These are phyloP conservation scores for Enteromius paludinosus DNA, from an alignment of 2,797 vertebrate species.

Conservation along the genomic window DNA sequence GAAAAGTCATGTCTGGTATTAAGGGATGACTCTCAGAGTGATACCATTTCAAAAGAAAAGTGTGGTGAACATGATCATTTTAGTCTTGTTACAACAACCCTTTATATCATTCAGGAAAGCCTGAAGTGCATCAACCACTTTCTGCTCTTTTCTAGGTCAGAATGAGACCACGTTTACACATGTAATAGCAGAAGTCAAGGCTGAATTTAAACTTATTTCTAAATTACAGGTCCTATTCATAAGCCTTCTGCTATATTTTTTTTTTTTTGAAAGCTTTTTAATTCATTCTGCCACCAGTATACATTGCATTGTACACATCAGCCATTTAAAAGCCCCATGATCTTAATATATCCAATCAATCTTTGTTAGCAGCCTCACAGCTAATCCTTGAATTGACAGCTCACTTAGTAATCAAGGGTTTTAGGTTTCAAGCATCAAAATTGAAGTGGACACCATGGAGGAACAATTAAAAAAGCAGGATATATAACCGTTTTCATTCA, in stretches of 20 bases:
- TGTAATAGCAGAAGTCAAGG: not conserved
- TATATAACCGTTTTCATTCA: conserved; percentile 5
- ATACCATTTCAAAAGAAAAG: conserved; percentile 27
- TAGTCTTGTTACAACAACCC: not conserved
- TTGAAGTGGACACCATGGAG: not conserved
- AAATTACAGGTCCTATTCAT: not conserved
- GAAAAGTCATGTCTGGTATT: conserved; percentile 40
- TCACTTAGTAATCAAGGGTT: not conserved
- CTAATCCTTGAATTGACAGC: not conserved
- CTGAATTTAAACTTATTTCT: not conserved
- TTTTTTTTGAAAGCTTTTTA: not conserved
- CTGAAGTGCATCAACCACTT: not conserved
- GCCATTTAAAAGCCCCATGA: not conserved
- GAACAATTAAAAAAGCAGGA: not conserved
- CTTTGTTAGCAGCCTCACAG: not conserved
- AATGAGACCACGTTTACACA: not conserved
- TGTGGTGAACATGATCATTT: conserved; percentile 3
- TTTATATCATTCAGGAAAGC: not conserved
- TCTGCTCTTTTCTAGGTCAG: not conserved
- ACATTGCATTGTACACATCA: not conserved
- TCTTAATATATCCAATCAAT: not conserved
- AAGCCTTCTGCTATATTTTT: not conserved
- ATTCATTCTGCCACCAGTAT: not conserved
- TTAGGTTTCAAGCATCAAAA: not conserved
- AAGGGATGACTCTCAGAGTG: conserved; percentile 39